A percentile compares a stretch with the other conserved stretches of the same genome.
Evolutionary conservation across 2,797 vertebrate species (phyloP).

Genomic region (Capromys pilorides): DNA sequence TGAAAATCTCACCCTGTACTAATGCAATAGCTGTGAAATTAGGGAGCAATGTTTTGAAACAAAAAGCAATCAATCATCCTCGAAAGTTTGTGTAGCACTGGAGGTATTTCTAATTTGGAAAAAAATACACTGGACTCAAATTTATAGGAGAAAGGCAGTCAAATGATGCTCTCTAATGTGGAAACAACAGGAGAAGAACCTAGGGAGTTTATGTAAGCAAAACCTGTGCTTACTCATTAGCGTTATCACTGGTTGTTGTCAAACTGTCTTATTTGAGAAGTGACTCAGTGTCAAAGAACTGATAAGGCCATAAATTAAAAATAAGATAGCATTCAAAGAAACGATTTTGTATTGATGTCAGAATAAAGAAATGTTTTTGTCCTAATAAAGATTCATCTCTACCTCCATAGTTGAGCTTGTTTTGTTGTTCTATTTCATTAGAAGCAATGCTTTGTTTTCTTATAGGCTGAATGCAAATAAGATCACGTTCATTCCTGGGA

Average conservation of each 20-base stretch:
- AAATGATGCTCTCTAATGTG: not conserved
- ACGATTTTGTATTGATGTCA: not conserved
- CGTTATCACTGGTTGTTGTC: not conserved
- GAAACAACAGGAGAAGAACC: not conserved
- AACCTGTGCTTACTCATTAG: not conserved
- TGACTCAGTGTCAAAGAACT: not conserved
- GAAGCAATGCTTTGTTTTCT: not conserved
- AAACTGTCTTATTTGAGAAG: not conserved
- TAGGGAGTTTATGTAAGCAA: not conserved
- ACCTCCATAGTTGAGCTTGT: not conserved
- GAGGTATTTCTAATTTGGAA: not conserved
- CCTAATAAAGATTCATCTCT: not conserved
- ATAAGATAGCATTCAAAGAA: not conserved
- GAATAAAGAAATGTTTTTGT: not conserved
- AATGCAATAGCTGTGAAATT: not conserved
- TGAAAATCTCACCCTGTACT: not conserved
- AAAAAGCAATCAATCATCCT: constrained; percentile 50
- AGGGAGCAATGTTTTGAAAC: not conserved
- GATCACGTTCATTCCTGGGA: not conserved
- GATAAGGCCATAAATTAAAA: not conserved
- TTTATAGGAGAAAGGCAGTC: not conserved
- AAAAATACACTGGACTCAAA: not conserved
- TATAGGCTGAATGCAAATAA: not conserved
- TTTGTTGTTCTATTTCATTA: not conserved
- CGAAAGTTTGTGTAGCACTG: constrained; percentile 6